Percentiles rank a stretch among this genome's conserved stretches.
phyloP scores from a whole-genome alignment of 2,113 vertebrate species.

The Sceloporus tristichus region DNA sequence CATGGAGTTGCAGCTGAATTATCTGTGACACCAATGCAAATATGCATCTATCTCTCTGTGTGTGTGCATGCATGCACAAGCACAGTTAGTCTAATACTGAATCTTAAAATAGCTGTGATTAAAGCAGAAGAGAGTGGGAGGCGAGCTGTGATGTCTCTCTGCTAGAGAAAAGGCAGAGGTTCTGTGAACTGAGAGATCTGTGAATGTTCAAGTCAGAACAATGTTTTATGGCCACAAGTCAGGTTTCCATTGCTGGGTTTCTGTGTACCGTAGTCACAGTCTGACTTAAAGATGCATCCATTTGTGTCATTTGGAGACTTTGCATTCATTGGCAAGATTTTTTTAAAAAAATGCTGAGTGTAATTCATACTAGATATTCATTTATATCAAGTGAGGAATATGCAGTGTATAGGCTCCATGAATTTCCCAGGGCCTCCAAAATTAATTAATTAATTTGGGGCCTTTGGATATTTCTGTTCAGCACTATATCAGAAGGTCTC shows the following conservation, averaged over 20 bases:
- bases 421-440: too few species aligned
- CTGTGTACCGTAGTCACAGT: not conserved
- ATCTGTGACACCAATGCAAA: not conserved
- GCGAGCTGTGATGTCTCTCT: not conserved
- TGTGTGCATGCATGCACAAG: not conserved
- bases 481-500: too few species aligned
- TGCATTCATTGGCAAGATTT: not conserved
- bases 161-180: slow-evolving; percentile 1
- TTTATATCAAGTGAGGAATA: not conserved
- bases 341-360: not conserved
- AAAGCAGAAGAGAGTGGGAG: not conserved
- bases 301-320: not conserved
- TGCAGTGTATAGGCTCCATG: not conserved
- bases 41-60: not conserved
- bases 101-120: slow-evolving; percentile 17
- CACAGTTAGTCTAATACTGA: not conserved
- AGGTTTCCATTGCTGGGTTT: not conserved
- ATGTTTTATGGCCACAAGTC: not conserved
- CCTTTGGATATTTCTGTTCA: too few species aligned
- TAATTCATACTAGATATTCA: not conserved
- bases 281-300: not conserved
- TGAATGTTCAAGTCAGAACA: not conserved
- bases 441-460: too few species aligned
- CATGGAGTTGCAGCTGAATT: not conserved
- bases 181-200: not conserved